phyloP scores from a whole-genome alignment of 1,140 invertebrate species.

The Trinorchestia longiramus region DNA sequence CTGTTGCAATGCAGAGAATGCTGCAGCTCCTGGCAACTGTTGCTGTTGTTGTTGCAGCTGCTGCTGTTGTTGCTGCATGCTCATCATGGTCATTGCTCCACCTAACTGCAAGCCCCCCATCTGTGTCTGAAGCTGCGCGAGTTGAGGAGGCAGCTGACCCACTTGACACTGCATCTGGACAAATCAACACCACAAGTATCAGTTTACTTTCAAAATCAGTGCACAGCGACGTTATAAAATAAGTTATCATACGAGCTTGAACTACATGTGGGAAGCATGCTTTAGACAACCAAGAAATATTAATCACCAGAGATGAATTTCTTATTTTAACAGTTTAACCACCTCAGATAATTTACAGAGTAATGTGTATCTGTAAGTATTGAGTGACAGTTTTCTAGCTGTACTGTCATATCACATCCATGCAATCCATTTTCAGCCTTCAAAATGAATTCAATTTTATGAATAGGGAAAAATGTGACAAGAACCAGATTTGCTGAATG shows the following conservation, averaged over 20 bases:
- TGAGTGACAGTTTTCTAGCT: background rate
- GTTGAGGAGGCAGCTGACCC: conserved; percentile 11
- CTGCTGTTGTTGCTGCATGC: conserved; percentile 55
- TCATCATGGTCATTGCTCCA: conserved; percentile 68
- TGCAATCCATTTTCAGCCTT: background rate
- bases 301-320: no score
- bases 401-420: background rate
- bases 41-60: conserved; percentile 38
- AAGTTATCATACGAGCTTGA: background rate
- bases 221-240: background rate
- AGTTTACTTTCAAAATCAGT: background rate
- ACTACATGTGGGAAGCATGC: background rate
- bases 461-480: no score
- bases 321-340: no score
- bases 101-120: conserved; percentile 74
- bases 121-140: conserved; percentile 69
- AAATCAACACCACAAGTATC: conserved; percentile 34
- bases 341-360: no score
- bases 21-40: conserved; percentile 21
- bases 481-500: no score
- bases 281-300: background rate
- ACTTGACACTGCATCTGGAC: conserved; percentile 72
- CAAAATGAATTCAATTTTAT: background rate
- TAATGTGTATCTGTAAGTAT: background rate
- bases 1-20: conserved; percentile 58